Evolutionary conservation across 2,113 vertebrate genomes (phyloP), one percentile per base, ranked within the genome.

Genomic region (Camelus bactrianus): DNA sequence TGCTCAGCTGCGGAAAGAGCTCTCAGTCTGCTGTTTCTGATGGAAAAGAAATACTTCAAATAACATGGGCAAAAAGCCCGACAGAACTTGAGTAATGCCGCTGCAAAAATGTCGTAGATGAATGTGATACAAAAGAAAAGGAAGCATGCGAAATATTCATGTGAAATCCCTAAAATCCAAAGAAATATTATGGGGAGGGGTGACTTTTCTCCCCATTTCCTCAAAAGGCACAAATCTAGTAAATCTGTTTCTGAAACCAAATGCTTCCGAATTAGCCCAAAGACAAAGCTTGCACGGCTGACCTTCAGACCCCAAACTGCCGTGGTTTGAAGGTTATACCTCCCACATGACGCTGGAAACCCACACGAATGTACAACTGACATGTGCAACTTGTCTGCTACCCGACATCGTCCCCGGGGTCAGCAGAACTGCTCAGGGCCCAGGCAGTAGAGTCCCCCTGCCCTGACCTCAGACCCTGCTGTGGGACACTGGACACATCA

Each of bases 261-360:
- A 54, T 12, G 50, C 11, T 58, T 81, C 35, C 58, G 60, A 30
- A 8, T 12, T 1, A 56, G 54, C 50, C 50, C 35, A 22, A 38
- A 65, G 16, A 62, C 12, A 60, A 1, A 4, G 1, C 2, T 0
- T 4, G 1, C 0, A 1, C 3, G n/a, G 46, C 3, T n/a, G 52
- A 35, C 19, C 48, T 58, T 70, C 52, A 2, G 2, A 4, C 10
- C 46, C 16, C 65, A 48, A 52, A 16, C 24, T 7, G 14, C 46
- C 0, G 0, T 6, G 48, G 52, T 8, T 11, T 35, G 38, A 94
- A 65, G 42, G 26, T 64, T 48, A 64, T 26, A n/a, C 46, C 54
- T 73, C 52, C 70, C 48, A 46, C 0, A 0, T 22, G 24, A 89
- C 1, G 1, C 77, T 30, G 32, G 83, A 70, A 83, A 54, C 12